Evolutionary conservation across 2,113 vertebrate genomes (phyloP).

Genomic region (Brachirus orientalis): DNA sequence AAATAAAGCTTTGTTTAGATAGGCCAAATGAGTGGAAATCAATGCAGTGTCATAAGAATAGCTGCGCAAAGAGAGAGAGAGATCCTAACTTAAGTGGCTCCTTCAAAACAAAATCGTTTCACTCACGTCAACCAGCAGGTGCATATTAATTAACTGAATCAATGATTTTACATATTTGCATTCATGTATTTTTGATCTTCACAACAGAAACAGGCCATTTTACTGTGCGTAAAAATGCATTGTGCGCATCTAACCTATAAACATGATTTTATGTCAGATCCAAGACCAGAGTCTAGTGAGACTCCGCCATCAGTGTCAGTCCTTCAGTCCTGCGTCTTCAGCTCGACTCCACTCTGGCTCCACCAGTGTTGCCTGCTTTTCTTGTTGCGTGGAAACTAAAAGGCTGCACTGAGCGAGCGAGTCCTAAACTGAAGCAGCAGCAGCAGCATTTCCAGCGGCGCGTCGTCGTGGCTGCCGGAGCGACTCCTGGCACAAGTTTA

Average conservation of each 20-base stretch:
- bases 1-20: too few relatives aligned
- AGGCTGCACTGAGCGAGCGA: conserved; percentile 30
- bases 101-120: conserved; percentile 36
- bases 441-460: conserved; percentile 52
- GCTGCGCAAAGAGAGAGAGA: too few relatives aligned
- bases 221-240: conserved; percentile 40
- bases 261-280: neutral
- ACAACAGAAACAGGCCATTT: neutral
- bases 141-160: conserved; percentile 14
- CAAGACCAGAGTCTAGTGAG: conserved; percentile 14
- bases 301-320: conserved; percentile 14
- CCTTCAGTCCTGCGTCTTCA: conserved; percentile 13
- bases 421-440: conserved; percentile 18
- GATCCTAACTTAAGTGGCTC: conserved; percentile 46
- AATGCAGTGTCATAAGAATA: too few relatives aligned
- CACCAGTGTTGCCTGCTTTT: conserved; percentile 46
- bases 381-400: conserved; percentile 78
- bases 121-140: conserved; percentile 28
- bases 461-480: conserved; percentile 32
- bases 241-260: conserved; percentile 4
- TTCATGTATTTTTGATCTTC: neutral
- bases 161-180: conserved; percentile 5
- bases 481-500: conserved; percentile 47
- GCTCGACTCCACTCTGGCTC: conserved; percentile 24
- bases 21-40: too few relatives aligned